These are phyloP conservation scores for Chrysaora quinquecirrha DNA, from an alignment of 30 jellyfish, hydroid and myxozoan genomes.

Conservation along the genomic window DNA sequence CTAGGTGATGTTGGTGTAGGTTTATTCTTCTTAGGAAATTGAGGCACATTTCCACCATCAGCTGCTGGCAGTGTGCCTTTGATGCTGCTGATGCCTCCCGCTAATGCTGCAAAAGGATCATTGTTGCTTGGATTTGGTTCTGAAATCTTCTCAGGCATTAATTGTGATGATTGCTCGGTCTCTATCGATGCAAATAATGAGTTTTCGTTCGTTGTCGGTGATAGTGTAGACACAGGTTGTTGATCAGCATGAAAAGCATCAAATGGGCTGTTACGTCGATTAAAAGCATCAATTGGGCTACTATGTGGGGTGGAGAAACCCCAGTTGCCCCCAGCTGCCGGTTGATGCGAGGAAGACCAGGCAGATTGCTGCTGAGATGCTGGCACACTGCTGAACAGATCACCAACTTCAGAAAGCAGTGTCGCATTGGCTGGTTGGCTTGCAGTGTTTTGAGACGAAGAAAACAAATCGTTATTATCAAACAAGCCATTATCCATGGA, in stretches of 20 bases:
- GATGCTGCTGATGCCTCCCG: slow-evolving; percentile 56
- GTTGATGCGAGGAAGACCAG: neutral
- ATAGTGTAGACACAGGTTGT: slow-evolving; percentile 8
- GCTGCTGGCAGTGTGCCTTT: slow-evolving; percentile 70
- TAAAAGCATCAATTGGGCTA: neutral
- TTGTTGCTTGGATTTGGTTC: slow-evolving; percentile 29
- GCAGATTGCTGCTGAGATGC: slow-evolving; percentile 14
- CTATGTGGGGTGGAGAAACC: neutral
- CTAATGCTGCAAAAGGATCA: slow-evolving; percentile 73
- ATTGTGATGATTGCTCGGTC: slow-evolving; percentile 25
- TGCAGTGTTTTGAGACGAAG: slow-evolving; percentile 11
- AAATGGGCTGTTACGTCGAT: no score
- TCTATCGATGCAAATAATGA: slow-evolving; percentile 34
- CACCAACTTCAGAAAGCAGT: slow-evolving; percentile 45
- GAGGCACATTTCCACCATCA: slow-evolving; percentile 41
- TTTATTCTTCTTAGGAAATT: slow-evolving; percentile 41
- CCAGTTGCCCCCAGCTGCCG: neutral
- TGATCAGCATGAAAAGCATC: neutral
- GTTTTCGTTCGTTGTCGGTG: slow-evolving; percentile 40
- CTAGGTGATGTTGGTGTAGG: slow-evolving; percentile 32
- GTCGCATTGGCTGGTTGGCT: neutral
- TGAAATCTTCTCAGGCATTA: slow-evolving; percentile 48
- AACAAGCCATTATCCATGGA: slow-evolving; percentile 46
- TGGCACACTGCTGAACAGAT: slow-evolving; percentile 40
- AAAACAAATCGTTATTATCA: slow-evolving; percentile 36